phyloP scores from a whole-genome alignment of 2,113 vertebrate species.

The Globicephala melas region DNA sequence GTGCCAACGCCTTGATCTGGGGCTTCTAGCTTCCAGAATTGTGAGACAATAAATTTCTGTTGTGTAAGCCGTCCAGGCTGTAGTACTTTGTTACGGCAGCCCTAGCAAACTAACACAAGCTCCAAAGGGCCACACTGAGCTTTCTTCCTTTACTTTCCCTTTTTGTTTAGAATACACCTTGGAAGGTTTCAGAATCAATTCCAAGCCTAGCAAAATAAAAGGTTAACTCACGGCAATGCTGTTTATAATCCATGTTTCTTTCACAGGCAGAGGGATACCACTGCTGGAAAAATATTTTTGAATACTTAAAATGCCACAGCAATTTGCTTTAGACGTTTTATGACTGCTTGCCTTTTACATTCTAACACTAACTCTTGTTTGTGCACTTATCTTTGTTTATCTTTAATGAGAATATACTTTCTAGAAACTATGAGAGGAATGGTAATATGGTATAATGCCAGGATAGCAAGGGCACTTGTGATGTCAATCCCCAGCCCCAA shows the following conservation, averaged over 20 bases:
- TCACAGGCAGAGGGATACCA: not conserved
- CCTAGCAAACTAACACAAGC: not conserved
- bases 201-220: not conserved
- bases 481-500: not conserved
- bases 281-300: not conserved
- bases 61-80: not conserved
- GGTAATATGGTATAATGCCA: not conserved
- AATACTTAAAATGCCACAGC: not conserved
- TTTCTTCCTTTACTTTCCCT: not conserved
- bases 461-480: not conserved
- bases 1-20: not conserved
- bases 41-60: not conserved
- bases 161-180: not conserved
- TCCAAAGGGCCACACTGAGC: not conserved
- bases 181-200: not conserved
- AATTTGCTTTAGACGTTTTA: not conserved
- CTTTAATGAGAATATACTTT: not conserved
- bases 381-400: not conserved
- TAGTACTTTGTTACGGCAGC: not conserved
- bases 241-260: not conserved
- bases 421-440: not conserved
- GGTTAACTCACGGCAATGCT: not conserved
- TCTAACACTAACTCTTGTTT: not conserved
- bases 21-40: not conserved
- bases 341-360: not conserved